These are phyloP conservation scores for Callocephalon fimbriatum DNA, from an alignment of 2,113 vertebrate genomes.

Conservation along the genomic window DNA sequence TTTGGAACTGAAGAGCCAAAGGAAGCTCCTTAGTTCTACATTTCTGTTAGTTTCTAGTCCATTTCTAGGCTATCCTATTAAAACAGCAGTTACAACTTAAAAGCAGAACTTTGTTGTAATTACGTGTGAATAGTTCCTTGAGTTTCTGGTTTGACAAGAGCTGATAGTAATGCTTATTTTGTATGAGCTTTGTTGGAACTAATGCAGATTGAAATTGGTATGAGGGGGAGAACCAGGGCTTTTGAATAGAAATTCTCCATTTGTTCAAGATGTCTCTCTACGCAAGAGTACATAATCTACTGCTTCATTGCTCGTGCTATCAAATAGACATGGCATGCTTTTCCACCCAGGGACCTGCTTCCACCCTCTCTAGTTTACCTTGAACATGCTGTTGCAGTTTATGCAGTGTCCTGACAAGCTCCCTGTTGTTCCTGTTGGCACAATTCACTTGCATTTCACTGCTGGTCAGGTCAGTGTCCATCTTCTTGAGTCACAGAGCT, in stretches of 20 bases:
- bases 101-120: not conserved
- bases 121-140: not conserved
- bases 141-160: not conserved
- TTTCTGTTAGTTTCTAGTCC: not conserved
- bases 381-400: slow-evolving; percentile 79
- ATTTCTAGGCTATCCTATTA: not conserved
- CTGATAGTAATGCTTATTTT: not conserved
- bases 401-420: slow-evolving; percentile 77
- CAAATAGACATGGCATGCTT: not conserved
- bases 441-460: slow-evolving; percentile 81
- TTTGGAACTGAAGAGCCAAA: not conserved
- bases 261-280: not conserved
- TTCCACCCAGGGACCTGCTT: not conserved
- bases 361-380: slow-evolving; percentile 9
- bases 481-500: slow-evolving; percentile 76
- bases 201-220: not conserved
- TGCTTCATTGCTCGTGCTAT: not conserved
- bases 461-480: slow-evolving; percentile 79
- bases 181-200: not conserved
- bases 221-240: slow-evolving; percentile 9
- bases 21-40: not conserved
- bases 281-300: not conserved
- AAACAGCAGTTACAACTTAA: not conserved
- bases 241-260: not conserved
- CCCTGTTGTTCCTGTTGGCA: slow-evolving; percentile 72